Conservation (phyloP, 2,888 invertebrate genomes). For the Reticulitermes lucifugus region DNA sequence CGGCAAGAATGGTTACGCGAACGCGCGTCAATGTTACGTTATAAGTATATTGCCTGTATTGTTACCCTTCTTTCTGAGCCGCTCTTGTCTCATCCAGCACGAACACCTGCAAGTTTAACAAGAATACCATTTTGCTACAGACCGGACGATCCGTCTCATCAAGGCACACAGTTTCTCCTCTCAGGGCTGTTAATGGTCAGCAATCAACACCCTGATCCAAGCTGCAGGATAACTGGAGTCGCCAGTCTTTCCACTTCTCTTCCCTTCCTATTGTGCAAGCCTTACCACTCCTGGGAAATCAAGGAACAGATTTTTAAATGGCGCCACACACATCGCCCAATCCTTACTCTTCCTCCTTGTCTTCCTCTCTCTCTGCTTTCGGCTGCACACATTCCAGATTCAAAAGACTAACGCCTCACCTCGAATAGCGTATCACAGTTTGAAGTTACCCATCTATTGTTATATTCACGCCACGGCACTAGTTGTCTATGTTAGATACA, state of each 20-base stretch:
- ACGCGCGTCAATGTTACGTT: too few species aligned
- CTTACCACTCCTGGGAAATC: slow-evolving; percentile 26
- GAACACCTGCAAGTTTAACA: too few species aligned
- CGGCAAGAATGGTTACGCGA: too few species aligned
- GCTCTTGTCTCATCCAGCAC: too few species aligned
- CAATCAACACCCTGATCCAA: slow-evolving; percentile 19
- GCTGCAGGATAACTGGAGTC: not conserved
- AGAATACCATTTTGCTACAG: not conserved
- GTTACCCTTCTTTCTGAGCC: too few species aligned
- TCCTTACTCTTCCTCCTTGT: not conserved
- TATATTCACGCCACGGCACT: too few species aligned
- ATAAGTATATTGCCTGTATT: too few species aligned
- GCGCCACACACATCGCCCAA: not conserved
- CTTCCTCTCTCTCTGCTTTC: not conserved
- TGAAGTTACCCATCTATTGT: too few species aligned
- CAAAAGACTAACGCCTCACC: not conserved
- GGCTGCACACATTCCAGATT: not conserved
- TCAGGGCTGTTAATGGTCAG: slow-evolving; percentile 5
- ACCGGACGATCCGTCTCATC: not conserved
- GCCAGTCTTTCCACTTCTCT: not conserved
- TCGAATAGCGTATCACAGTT: not conserved
- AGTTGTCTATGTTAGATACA: too few species aligned
- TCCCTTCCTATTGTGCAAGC: not conserved
- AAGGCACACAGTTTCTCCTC: not conserved
- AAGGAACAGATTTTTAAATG: slow-evolving; percentile 34